These are phyloP conservation scores for Hybognathus amarus DNA, from an alignment of 2,797 vertebrate genomes.

Conservation along the genomic window DNA sequence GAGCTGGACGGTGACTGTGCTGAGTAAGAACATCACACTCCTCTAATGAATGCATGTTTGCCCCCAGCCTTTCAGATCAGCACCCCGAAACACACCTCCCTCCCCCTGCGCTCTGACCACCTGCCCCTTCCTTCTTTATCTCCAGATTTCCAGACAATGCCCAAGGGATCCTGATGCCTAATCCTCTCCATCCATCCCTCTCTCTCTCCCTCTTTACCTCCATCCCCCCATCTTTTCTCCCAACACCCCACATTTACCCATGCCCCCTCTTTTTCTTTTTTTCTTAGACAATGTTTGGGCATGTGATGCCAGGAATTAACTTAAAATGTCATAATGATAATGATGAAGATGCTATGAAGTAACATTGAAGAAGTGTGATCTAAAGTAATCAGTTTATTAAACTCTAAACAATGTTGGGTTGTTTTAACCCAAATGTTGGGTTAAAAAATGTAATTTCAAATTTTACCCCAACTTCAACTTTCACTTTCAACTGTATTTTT, in stretches of 20 bases:
- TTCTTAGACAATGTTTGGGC: slow-evolving; percentile 8
- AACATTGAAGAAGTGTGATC: neutral
- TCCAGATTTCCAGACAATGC: slow-evolving; percentile 94
- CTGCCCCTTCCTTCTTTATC: slow-evolving; percentile 80
- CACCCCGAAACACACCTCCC: slow-evolving; percentile 57
- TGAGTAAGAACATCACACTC: slow-evolving; percentile 54
- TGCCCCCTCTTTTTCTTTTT: neutral
- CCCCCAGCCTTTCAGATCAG: slow-evolving; percentile 53
- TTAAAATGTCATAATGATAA: slow-evolving; percentile 63
- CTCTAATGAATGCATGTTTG: slow-evolving; percentile 49
- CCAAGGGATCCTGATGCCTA: slow-evolving; percentile 91
- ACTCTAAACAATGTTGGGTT: too few relatives aligned
- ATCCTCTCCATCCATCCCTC: slow-evolving; percentile 86
- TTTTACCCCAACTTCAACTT: too few relatives aligned
- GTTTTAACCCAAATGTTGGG: too few relatives aligned
- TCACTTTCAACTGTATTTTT: too few relatives aligned
- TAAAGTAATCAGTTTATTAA: neutral
- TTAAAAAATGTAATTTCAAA: too few relatives aligned
- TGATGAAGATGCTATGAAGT: neutral
- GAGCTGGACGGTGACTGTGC: slow-evolving; percentile 32
- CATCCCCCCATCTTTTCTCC: slow-evolving; percentile 12
- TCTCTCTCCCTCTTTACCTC: slow-evolving; percentile 37
- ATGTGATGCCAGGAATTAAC: neutral
- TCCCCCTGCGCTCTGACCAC: slow-evolving; percentile 65
- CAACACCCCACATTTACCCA: slow-evolving; percentile 7